These are phyloP conservation scores for Glyphotaelius pellucidus DNA, from an alignment of 2,888 invertebrate species.

Conservation along the genomic window DNA sequence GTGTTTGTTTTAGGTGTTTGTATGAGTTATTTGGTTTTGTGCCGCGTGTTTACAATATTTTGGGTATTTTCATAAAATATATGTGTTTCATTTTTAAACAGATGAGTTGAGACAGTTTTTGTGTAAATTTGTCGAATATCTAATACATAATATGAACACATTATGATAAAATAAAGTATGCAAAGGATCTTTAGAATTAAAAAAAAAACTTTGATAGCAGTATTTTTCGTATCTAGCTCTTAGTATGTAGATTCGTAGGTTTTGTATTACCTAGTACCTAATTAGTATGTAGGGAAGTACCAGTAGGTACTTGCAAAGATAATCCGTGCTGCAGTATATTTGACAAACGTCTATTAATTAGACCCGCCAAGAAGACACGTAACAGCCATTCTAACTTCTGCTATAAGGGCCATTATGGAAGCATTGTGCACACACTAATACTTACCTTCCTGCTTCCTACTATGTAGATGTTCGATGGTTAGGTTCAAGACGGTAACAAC, in stretches of 20 bases:
- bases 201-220: background rate
- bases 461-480: background rate
- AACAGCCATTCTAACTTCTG: constrained; percentile 46
- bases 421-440: constrained; percentile 45
- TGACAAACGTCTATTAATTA: constrained; percentile 40
- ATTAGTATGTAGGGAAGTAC: background rate
- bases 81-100: too few species aligned
- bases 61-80: too few species aligned
- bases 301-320: background rate
- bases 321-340: constrained; percentile 17
- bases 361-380: constrained; percentile 46
- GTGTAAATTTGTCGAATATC: too few species aligned
- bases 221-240: background rate
- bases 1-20: too few species aligned
- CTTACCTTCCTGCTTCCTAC: background rate
- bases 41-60: too few species aligned
- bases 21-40: too few species aligned
- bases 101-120: too few species aligned
- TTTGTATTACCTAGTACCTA: background rate
- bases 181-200: too few species aligned
- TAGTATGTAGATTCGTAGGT: background rate
- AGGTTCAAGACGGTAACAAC: background rate
- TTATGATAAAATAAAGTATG: too few species aligned
- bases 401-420: constrained; percentile 28
- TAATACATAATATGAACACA: too few species aligned